Evolutionary conservation across 2,113 vertebrate genomes (phyloP), one percentile per base, ranked within the genome.

Genomic region (Semicossyphus pulcher): DNA sequence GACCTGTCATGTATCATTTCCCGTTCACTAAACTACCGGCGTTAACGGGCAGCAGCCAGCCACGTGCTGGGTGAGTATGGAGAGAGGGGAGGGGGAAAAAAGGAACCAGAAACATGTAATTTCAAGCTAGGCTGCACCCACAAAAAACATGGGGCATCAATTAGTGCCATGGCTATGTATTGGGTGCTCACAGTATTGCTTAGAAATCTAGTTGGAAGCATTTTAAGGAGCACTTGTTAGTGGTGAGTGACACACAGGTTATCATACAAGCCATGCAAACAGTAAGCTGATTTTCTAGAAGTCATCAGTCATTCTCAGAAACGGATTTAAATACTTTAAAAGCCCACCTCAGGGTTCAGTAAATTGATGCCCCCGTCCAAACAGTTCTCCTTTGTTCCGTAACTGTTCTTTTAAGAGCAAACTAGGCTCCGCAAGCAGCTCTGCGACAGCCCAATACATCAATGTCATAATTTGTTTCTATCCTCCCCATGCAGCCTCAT

Each of bases 401-500:
- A 86, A 74, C 64, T 49, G 52, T 59, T 78, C 18, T 39, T 64
- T 62, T 68, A 49, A 18, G 34, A 49, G 41, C 37, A 70, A 79
- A 83, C 70, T 45, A 66, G 72, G 61, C 29, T 58, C 49, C 29
- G 28, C 63, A 32, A 36, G 41, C 47, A 70, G 37, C 64, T 45
- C 63, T 36, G 6, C 23, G 28, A 80, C 78, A 84, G 20, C 80
- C 74, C 72, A 72, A 84, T 88, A 59, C 78, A 91, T 91, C 88
- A 91, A 31, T 82, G 91, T 89, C 87, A 89, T 83, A 26, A 88
- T 87, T 84, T 69, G 80, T 87, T 89, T 86, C 86, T 77, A 74
- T 83, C 85, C 80, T 72, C 80, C 67, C 80, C 62, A 65, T 54
- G 78, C 78, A 82, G 86, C 75, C 87, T 89, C 88, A 89, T 91